Percentiles rank a stretch among this genome's conserved stretches.
Evolutionary conservation across 1,140 invertebrate species (phyloP).

Genomic region (Hermetia illucens): DNA sequence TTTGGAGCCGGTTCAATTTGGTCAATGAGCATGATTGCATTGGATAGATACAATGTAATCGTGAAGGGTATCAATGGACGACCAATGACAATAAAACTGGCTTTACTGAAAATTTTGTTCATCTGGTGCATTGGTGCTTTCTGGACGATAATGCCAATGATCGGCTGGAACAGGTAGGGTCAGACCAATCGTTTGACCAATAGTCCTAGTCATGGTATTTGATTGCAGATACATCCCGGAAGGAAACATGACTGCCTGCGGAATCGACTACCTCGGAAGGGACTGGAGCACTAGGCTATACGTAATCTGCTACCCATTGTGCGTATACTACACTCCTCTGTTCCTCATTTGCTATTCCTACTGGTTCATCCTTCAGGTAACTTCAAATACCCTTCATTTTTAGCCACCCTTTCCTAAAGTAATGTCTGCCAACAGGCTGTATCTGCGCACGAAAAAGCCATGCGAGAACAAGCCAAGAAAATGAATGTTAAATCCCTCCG

Average conservation of each 20-base stretch:
- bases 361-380: conserved; percentile 57
- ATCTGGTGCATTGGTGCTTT: conserved; percentile 47
- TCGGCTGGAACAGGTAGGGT: conserved; percentile 44
- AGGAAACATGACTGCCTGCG: conserved; percentile 74
- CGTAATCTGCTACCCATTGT: conserved; percentile 52
- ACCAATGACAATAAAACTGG: conserved; percentile 46
- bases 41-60: conserved; percentile 74
- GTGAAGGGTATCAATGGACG: conserved; percentile 52
- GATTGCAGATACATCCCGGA: conserved; percentile 82
- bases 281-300: conserved; percentile 51
- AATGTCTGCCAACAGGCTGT: conserved; percentile 39
- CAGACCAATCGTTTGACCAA: background rate
- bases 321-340: conserved; percentile 56
- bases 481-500: conserved; percentile 70
- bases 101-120: conserved; percentile 42
- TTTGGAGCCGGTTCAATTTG: conserved; percentile 67
- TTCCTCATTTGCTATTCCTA: conserved; percentile 62
- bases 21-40: conserved; percentile 66
- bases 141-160: conserved; percentile 49
- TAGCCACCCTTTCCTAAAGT: background rate
- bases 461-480: conserved; percentile 72
- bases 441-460: conserved; percentile 61
- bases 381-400: conserved; percentile 8
- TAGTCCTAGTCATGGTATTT: too few species aligned
- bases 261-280: conserved; percentile 64